phyloP scores from a whole-genome alignment of 1,140 invertebrate species.

The Diorhabda sublineata region DNA sequence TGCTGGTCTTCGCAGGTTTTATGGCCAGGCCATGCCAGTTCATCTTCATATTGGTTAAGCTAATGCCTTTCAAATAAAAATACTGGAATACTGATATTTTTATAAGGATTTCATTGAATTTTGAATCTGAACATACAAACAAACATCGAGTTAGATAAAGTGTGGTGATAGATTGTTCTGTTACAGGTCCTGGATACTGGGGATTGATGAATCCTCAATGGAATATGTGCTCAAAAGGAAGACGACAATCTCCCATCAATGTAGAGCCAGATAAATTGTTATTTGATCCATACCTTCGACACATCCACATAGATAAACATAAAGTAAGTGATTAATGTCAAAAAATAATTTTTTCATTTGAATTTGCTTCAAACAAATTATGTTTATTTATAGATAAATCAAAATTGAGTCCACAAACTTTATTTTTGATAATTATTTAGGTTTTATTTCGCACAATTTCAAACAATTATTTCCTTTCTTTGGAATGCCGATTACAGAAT shows the following conservation, averaged over 20 bases:
- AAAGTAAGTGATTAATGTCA: slow-evolving; percentile 58
- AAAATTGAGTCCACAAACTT: too few species aligned
- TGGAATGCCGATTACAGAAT: too few species aligned
- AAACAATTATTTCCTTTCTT: too few species aligned
- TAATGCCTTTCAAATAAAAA: too few species aligned
- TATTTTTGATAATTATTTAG: too few species aligned
- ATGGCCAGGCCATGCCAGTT: too few species aligned
- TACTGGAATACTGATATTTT: not conserved
- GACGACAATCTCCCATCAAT: slow-evolving; percentile 93
- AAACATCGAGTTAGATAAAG: not conserved
- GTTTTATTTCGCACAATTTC: too few species aligned
- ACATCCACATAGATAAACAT: slow-evolving; percentile 87
- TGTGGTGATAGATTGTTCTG: slow-evolving; percentile 23
- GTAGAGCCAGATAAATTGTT: slow-evolving; percentile 87
- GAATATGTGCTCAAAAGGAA: slow-evolving; percentile 90
- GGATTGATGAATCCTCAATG: slow-evolving; percentile 94
- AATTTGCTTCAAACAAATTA: too few species aligned
- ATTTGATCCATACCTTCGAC: slow-evolving; percentile 90
- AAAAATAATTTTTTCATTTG: too few species aligned
- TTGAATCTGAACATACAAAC: not conserved
- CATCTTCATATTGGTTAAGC: too few species aligned
- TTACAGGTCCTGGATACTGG: slow-evolving; percentile 90
- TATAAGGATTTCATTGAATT: not conserved
- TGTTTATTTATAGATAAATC: too few species aligned
- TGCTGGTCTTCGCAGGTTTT: too few species aligned